Evolutionary conservation across 2,797 vertebrate species (phyloP).

Genomic region (Delichon dasypus): DNA sequence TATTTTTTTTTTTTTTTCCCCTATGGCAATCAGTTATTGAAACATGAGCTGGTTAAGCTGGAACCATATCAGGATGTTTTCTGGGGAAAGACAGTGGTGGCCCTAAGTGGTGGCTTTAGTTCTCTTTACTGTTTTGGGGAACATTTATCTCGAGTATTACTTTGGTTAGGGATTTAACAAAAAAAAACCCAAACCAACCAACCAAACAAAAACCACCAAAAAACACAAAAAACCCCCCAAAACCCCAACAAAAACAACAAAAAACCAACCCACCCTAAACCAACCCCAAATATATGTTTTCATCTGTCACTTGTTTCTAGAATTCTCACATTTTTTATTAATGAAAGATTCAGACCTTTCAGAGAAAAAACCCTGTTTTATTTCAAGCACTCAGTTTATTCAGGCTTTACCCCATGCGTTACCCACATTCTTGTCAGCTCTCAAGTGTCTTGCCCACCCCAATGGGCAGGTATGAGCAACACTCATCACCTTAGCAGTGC

Average conservation of each 20-base stretch:
- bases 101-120: neutral
- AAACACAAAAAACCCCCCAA: neutral
- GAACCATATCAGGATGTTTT: neutral
- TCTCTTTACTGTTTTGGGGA: neutral
- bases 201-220: neutral
- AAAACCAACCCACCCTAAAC: too few relatives aligned
- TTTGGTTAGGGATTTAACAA: neutral
- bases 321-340: neutral
- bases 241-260: neutral
- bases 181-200: neutral
- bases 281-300: neutral
- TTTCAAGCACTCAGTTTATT: neutral
- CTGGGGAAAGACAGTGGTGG: neutral
- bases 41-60: neutral
- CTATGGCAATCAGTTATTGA: neutral
- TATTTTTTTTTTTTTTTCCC: neutral
- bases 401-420: neutral
- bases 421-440: neutral
- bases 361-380: neutral
- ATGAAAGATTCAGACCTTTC: slow-evolving; percentile 4
- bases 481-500: neutral
- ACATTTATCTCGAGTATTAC: neutral
- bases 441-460: neutral
- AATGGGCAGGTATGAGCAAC: neutral
- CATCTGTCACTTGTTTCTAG: neutral